Evolutionary conservation across 1,140 invertebrate species (phyloP).

Genomic region (Octopus sinensis): DNA sequence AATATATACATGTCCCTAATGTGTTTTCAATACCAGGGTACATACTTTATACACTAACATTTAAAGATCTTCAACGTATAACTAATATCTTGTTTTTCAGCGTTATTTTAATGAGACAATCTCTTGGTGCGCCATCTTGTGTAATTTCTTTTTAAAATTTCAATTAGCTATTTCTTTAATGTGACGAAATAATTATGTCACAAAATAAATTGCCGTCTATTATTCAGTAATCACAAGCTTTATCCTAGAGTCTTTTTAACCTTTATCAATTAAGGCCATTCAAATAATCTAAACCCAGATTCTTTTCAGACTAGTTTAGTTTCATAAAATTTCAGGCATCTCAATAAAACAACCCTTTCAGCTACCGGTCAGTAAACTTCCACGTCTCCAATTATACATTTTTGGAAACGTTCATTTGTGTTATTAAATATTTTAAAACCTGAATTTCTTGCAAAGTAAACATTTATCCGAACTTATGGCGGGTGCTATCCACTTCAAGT

Average conservation of each 20-base stretch:
- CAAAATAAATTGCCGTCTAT: neutral
- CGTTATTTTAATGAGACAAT: neutral
- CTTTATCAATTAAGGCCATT: slow-evolving; percentile 1
- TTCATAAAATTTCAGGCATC: slow-evolving; percentile 4
- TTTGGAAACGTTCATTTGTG: neutral
- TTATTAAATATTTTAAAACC: neutral
- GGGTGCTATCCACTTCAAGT: neutral
- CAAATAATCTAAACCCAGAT: neutral
- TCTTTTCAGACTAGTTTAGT: neutral
- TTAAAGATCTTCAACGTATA: neutral
- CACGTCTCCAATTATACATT: neutral
- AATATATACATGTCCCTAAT: slow-evolving; percentile 1
- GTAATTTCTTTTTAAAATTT: neutral
- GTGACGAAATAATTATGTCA: neutral
- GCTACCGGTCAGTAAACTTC: neutral
- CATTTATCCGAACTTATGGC: neutral
- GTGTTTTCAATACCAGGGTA: neutral
- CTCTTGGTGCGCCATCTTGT: neutral
- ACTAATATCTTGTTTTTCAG: neutral
- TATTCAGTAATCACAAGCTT: neutral
- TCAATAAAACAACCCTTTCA: neutral
- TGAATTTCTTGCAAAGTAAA: neutral
- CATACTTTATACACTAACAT: neutral
- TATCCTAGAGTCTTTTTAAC: neutral
- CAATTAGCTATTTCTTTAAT: slow-evolving; percentile 2